These are phyloP conservation scores for Caranx melampygus DNA, from an alignment of 2,113 vertebrate species.

Conservation along the genomic window DNA sequence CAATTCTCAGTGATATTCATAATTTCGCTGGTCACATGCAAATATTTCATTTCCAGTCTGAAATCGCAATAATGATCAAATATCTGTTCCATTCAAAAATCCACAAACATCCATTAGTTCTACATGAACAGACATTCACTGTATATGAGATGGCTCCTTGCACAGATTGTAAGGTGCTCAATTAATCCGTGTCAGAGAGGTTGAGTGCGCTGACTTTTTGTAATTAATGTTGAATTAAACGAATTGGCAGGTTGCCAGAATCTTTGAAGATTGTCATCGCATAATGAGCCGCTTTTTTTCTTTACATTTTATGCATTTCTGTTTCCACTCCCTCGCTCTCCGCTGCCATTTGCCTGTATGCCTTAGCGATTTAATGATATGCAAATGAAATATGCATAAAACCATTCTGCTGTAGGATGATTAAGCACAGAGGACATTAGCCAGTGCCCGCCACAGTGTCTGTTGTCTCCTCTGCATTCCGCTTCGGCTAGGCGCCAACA, in stretches of 20 bases:
- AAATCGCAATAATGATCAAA: conserved; percentile 32
- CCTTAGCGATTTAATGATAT: conserved; percentile 96
- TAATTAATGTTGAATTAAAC: conserved; percentile 84
- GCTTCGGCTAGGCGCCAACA: conserved; percentile 75
- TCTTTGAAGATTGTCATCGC: conserved; percentile 84
- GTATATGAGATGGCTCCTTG: conserved; percentile 61
- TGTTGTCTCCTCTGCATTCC: conserved; percentile 83
- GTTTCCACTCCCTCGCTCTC: conserved; percentile 83
- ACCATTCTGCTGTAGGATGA: conserved; percentile 98
- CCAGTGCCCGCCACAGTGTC: conserved; percentile 86
- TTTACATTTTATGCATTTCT: conserved; percentile 88
- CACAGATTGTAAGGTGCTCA: conserved; percentile 72
- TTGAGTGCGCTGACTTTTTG: conserved; percentile 68
- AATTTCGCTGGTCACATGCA: conserved; percentile 32
- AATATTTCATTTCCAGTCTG: conserved; percentile 25
- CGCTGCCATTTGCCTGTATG: conserved; percentile 85
- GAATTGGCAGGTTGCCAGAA: conserved; percentile 80
- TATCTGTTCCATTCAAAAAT: conserved; percentile 53
- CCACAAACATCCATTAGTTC: conserved; percentile 64
- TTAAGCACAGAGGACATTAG: conserved; percentile 98
- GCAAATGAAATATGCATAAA: conserved; percentile 99
- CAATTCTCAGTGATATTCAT: not conserved
- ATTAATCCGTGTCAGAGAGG: conserved; percentile 81
- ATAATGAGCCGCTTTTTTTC: conserved; percentile 81
- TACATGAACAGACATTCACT: conserved; percentile 52